Base-by-base conservation (phyloP, 2,113 vertebrate species). In the Dinomys branickii region DNA sequence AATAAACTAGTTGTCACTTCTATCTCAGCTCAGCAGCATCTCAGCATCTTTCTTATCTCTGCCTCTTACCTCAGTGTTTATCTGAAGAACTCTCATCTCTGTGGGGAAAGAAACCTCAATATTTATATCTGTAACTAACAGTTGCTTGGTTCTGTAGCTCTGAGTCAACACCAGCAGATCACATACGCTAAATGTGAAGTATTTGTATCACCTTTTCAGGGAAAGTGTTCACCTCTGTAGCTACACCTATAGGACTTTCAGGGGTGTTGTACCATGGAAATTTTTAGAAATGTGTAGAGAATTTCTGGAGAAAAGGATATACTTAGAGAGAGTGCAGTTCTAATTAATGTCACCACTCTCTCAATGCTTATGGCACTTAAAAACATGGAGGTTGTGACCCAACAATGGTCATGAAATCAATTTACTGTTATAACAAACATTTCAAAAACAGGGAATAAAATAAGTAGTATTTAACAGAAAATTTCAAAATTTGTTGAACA, bases 11-110 rank as follows among this genome's bases (percentile, higher is more conserved):
- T 78, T 89, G 35, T 35, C 65, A 88, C 19, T 73, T 61, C 85
- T 96, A 88, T 50, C 59, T 96, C 85, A 47, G 41, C n/a, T 95
- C 78, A 93, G 16, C 24, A 86, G 12, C 6, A 73, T 56, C 80
- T 94, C 41, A 78, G 78, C 77, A 50, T 69, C 6, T 26, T 30
- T 89, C 41, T 95, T 83, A 93, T 65, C 61, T 77, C 13, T 82
- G 3, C 91, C 38, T 85, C 35, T 41, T 94, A 69, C 13, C 28
- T 85, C 44, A 88, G 14, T 94, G 33, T 67, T 91, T 95, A 56
- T 82, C 20, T 96, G 38, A 93, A 89, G 65, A 94, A 67, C 47
- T 63, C 41, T 92, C 35, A 85, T 88, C 87, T 96, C 61, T 83
- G 22, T 63, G 24, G n/a, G 24, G 11, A 24, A 73, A 82, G 59